Evolutionary conservation across 1,140 invertebrate genomes (phyloP).

Genomic region (Gonioctena quinquepunctata): DNA sequence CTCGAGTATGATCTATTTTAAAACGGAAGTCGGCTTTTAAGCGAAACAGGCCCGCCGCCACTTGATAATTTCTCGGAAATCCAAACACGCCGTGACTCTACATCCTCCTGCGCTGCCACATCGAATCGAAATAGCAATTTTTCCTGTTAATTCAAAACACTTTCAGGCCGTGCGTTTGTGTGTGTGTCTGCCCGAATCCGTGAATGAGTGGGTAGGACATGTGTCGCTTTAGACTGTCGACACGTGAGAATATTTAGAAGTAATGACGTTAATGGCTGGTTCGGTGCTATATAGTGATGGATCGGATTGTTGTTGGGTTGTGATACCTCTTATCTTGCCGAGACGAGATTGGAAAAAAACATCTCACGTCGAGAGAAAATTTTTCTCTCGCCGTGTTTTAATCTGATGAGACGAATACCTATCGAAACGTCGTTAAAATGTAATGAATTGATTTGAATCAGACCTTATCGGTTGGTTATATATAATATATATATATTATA

Average conservation of each 20-base stretch:
- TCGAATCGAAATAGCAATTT: constrained; percentile 30
- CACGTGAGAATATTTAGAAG: constrained; percentile 12
- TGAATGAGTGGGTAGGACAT: neutral
- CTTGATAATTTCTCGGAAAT: constrained; percentile 29
- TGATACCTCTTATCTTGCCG: too few species aligned
- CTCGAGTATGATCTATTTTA: neutral
- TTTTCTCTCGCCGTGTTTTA: too few species aligned
- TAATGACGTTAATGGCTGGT: neutral
- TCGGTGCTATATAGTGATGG: neutral
- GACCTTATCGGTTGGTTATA: too few species aligned
- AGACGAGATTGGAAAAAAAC: too few species aligned
- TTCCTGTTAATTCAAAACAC: constrained; percentile 41
- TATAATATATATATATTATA: too few species aligned
- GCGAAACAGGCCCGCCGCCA: neutral
- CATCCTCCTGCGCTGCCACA: constrained; percentile 30
- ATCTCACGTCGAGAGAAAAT: too few species aligned
- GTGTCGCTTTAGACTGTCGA: neutral
- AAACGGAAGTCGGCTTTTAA: neutral
- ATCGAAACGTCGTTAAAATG: too few species aligned
- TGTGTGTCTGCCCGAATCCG: neutral
- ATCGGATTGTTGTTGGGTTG: too few species aligned
- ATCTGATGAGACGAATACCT: too few species aligned
- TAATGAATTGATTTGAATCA: too few species aligned
- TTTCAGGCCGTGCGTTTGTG: constrained; percentile 9
- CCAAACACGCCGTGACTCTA: constrained; percentile 35